Percentiles rank a stretch among this genome's conserved stretches.
These are phyloP conservation scores for Villa cingulata DNA, from an alignment of 2,888 invertebrate genomes.

Conservation along the genomic window DNA sequence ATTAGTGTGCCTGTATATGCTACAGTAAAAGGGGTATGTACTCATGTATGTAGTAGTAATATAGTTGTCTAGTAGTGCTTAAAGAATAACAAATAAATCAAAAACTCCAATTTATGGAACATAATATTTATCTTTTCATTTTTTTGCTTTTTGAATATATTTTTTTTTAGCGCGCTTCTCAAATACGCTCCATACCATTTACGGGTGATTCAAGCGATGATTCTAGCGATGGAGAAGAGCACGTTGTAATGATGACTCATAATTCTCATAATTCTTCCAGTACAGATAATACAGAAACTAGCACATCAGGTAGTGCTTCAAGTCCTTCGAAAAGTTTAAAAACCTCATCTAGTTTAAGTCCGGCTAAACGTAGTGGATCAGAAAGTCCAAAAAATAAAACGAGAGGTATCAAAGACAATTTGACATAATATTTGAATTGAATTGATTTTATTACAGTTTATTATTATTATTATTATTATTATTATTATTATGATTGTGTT, in stretches of 20 bases:
- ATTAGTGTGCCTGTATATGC: constrained; percentile 91
- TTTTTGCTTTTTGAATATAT: constrained; percentile 4
- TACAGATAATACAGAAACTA: constrained; percentile 45
- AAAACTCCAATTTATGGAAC: neutral
- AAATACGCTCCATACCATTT: constrained; percentile 91
- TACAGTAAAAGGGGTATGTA: constrained; percentile 76
- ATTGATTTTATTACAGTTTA: no score
- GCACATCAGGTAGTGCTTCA: constrained; percentile 50
- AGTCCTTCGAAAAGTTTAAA: constrained; percentile 79
- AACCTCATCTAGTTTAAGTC: constrained; percentile 71
- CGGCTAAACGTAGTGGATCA: constrained; percentile 72
- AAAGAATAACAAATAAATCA: no score
- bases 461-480: no score
- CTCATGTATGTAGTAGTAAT: neutral
- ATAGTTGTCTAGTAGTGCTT: neutral
- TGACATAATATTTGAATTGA: no score
- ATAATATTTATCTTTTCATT: neutral
- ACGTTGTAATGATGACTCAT: constrained; percentile 35
- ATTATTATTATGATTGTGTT: no score
- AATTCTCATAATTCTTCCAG: constrained; percentile 37
- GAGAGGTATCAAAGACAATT: constrained; percentile 47
- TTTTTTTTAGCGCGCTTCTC: constrained; percentile 64
- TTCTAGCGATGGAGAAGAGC: constrained; percentile 82
- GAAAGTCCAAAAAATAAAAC: constrained; percentile 68
- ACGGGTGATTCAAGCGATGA: constrained; percentile 92